These are phyloP conservation scores for Polydrusus cervinus DNA, from an alignment of 2,888 invertebrate genomes.

Conservation along the genomic window DNA sequence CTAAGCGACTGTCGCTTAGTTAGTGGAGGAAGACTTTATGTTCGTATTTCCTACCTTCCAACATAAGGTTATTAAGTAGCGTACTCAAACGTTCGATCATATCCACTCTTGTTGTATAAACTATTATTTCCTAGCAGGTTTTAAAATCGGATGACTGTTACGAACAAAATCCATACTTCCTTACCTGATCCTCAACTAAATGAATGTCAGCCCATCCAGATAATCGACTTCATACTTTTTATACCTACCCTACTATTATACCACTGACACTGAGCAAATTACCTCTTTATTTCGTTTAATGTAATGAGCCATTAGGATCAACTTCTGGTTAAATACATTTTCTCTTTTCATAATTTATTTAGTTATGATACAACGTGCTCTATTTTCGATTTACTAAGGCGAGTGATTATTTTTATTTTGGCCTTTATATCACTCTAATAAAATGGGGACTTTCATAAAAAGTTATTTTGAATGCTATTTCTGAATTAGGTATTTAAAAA, in stretches of 20 bases:
- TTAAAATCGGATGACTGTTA: too few relatives aligned
- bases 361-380: neutral
- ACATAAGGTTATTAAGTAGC: too few relatives aligned
- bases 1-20: too few relatives aligned
- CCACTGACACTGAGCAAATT: constrained; percentile 32
- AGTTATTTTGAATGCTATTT: neutral
- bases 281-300: constrained; percentile 69
- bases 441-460: neutral
- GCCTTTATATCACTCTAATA: neutral
- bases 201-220: too few relatives aligned
- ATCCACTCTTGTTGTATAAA: too few relatives aligned
- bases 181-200: too few relatives aligned
- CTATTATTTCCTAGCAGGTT: too few relatives aligned
- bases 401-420: constrained; percentile 25
- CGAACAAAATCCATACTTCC: too few relatives aligned
- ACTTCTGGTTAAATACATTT: constrained; percentile 66
- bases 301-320: constrained; percentile 69
- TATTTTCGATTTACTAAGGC: constrained; percentile 18
- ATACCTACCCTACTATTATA: neutral
- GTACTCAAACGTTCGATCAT: too few relatives aligned
- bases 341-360: constrained; percentile 22
- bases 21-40: too few relatives aligned
- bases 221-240: too few relatives aligned
- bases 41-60: too few relatives aligned
- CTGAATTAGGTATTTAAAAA: neutral